Base-by-base conservation (phyloP, 2,113 vertebrate species). In the Ursus arctos region DNA sequence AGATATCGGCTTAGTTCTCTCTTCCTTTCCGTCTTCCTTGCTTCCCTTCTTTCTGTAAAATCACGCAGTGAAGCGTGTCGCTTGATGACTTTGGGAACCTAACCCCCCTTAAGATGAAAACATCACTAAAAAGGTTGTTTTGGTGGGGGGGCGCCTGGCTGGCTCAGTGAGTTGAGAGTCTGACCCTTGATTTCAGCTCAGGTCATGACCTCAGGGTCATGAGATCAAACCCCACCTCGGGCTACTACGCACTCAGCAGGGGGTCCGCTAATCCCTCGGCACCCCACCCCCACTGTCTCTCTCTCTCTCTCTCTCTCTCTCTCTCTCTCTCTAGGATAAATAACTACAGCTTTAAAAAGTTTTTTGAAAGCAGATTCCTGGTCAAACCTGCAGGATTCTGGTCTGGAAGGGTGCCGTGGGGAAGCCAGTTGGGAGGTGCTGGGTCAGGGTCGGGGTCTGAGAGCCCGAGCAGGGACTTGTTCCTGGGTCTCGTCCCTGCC, bases 401-500 rank as follows among this genome's bases (percentile, higher is more conserved):
- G 13, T 33, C 49, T 13, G 8, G 15, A 67, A n/a, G 16, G 22
- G 21, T 53, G 6, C 28, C 6, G 4, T n/a, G 49, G 40, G 36
- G 33, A 47, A 72, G 63, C 76, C 53, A 28, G 14, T 2, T 22
- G 61, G 57, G 47, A 63, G 83, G 47, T 57, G 28, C 79, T 13
- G 15, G 36, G 47, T 40, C 43, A 55, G 33, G 36, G 40, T 18
- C 24, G 31, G 22, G 26, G 11, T 47, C 31, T 4, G 8, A 21
- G 53, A 19, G 14, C 61, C 22, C 22, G 11, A 4, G 36, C 19
- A 11, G 8, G 14, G n/a, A 72, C 53, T 53, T 6, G 14, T 31
- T 16, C 53, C 33, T 2, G n/a, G 93, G 18, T 40, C 63, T 36
- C 0, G 0, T 9, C 14, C 7, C 8, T 26, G 13, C 21, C 43